Evolutionary conservation across 2,888 invertebrate species (phyloP).

Genomic region (Acronicta leporina): DNA sequence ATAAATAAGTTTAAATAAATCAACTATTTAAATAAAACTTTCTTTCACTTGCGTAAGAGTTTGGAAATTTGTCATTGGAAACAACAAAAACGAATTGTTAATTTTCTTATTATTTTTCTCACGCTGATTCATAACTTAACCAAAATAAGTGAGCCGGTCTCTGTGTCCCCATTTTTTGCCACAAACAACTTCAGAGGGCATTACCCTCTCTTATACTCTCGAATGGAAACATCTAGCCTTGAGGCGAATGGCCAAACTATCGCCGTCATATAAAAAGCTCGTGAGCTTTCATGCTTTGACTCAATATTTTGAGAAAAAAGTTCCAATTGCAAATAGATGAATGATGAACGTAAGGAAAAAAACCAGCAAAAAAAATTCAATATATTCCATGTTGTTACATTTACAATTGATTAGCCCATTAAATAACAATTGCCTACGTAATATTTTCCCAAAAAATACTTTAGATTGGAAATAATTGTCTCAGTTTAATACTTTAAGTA

Average conservation of each 20-base stretch:
- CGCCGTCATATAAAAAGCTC: constrained; percentile 56
- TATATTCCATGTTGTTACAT: background rate
- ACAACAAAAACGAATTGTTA: constrained; percentile 63
- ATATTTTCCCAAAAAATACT: background rate
- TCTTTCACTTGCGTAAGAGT: constrained; percentile 43
- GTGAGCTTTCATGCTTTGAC: constrained; percentile 42
- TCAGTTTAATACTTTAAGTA: background rate
- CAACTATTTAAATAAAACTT: constrained; percentile 25
- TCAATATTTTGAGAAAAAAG: constrained; percentile 25
- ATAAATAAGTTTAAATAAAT: too few relatives aligned
- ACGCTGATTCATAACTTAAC: constrained; percentile 85
- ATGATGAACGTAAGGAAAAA: constrained; percentile 3
- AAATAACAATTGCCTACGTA: background rate
- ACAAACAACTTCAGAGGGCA: constrained; percentile 88
- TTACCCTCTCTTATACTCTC: constrained; percentile 82
- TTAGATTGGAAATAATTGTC: background rate
- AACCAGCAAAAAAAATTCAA: background rate
- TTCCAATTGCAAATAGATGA: constrained; percentile 6
- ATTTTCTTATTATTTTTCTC: constrained; percentile 81
- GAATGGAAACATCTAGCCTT: constrained; percentile 79
- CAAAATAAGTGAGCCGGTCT: constrained; percentile 86
- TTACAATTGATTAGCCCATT: too few relatives aligned
- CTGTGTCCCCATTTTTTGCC: constrained; percentile 87
- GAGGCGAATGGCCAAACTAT: constrained; percentile 76
- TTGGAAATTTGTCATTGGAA: constrained; percentile 54